Evolutionary conservation across 2,888 invertebrate genomes (phyloP), one percentile per base, ranked within the genome.

Genomic region (Oxytorus armatus): DNA sequence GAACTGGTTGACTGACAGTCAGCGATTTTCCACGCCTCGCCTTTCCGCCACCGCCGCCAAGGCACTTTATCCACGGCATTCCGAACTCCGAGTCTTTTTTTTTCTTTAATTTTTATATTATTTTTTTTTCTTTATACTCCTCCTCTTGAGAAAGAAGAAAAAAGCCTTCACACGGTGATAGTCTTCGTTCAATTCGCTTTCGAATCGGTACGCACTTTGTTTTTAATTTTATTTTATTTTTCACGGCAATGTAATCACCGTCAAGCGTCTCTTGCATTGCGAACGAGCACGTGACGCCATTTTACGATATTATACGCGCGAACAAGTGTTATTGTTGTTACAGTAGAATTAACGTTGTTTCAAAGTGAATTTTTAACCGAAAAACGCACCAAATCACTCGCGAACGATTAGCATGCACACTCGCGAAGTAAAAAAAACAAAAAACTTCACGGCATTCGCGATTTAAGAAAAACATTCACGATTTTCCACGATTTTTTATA

Each of bases 21-120:
- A 91, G 89, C 85, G 89, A 89, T 86, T 91, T 91, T 86, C 89
- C 90, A 83, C 90, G 88, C 83, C 90, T 88, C 85, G 88, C 86
- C 86, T 91, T 91, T 72, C 89, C 89, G 85, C 88, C 89, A 76
- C 89, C 88, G 81, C 91, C 91, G 76, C 91, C 90, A 83, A 92
- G 87, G 86, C 92, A 92, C 89, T 90, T 92, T 87, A 92, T 92
- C 92, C 92, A 92, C 90, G 92, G 91, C 91, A 91, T 92, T 87
- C 86, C 88, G 69, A 36, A 49, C 18, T 18, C 87, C 81, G 83
- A 83, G 79, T 84, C 80, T 86, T 86, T 85, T 82, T 18, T n/a
- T 18, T 44, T 83, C 80, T 85, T 86, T 85, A 82, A 42, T 59
- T 29, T 25, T 81, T 16, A 33, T 7, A 23, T 21, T 18, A 14